Conservation (phyloP, 2,113 vertebrate species). For the Mirza zaza region DNA sequence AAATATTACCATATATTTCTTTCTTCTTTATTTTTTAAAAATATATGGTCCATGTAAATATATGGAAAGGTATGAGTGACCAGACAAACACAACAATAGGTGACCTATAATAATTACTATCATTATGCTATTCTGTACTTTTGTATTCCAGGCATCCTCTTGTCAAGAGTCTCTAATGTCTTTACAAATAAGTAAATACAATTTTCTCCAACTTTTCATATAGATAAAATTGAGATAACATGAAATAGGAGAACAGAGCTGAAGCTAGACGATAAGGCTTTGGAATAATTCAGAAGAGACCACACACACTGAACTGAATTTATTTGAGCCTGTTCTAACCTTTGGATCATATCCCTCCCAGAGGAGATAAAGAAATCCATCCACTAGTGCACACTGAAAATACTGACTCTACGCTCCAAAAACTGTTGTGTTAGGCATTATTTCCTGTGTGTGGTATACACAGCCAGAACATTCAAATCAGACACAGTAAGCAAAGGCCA, state of each 20-base stretch:
- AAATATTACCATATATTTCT: background rate
- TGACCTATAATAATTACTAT: background rate
- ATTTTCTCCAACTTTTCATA: background rate
- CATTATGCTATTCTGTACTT: background rate
- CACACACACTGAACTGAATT: slow-evolving; percentile 45
- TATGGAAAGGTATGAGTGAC: background rate
- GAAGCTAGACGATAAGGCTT: slow-evolving; percentile 3
- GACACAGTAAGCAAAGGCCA: background rate
- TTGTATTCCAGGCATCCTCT: background rate
- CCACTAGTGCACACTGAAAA: slow-evolving; percentile 18
- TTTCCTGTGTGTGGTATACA: slow-evolving; percentile 16
- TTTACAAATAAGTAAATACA: slow-evolving; percentile 20
- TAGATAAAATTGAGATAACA: background rate
- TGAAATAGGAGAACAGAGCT: background rate
- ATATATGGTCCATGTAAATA: background rate
- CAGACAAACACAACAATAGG: background rate
- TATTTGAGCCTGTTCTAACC: slow-evolving; percentile 65
- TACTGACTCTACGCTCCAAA: slow-evolving; percentile 13
- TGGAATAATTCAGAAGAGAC: slow-evolving; percentile 59
- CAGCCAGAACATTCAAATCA: background rate
- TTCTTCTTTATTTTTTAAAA: slow-evolving; percentile 25
- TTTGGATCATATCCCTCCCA: slow-evolving; percentile 62
- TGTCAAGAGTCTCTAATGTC: background rate
- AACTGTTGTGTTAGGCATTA: slow-evolving; percentile 38
- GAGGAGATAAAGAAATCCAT: slow-evolving; percentile 52